These are phyloP conservation scores for Diorhabda sublineata DNA, from an alignment of 1,140 invertebrate species.

Conservation along the genomic window DNA sequence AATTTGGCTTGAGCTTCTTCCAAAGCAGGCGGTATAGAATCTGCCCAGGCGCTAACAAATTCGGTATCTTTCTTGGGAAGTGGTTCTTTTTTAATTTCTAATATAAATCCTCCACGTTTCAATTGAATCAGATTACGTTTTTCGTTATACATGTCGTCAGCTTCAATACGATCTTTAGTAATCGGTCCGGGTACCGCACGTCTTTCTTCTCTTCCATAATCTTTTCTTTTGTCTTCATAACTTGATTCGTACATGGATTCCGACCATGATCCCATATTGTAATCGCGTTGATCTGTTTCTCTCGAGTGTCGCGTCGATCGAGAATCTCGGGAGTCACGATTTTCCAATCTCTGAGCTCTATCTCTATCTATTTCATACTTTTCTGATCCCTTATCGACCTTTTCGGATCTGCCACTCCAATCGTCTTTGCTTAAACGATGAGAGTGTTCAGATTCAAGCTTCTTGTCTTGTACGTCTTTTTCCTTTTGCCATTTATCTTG, in stretches of 20 bases:
- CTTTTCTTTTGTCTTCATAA: slow-evolving; percentile 49
- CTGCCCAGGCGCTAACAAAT: slow-evolving; percentile 48
- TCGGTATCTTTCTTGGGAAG: slow-evolving; percentile 25
- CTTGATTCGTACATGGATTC: slow-evolving; percentile 44
- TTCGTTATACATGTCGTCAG: slow-evolving; percentile 55
- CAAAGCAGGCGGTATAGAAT: slow-evolving; percentile 47
- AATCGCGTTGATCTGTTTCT: slow-evolving; percentile 40
- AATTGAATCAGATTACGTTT: slow-evolving; percentile 55
- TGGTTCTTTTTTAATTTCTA: slow-evolving; percentile 28
- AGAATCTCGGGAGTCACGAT: slow-evolving; percentile 54
- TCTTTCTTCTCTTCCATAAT: slow-evolving; percentile 40
- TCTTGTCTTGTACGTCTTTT: slow-evolving; percentile 13
- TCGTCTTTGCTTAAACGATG: slow-evolving; percentile 18
- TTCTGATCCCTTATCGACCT: slow-evolving; percentile 31
- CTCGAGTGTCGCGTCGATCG: slow-evolving; percentile 54
- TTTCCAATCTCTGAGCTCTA: slow-evolving; percentile 58
- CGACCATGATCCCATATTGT: slow-evolving; percentile 48
- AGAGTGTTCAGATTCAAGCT: slow-evolving; percentile 9
- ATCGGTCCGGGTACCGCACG: slow-evolving; percentile 57
- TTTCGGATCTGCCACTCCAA: slow-evolving; percentile 31
- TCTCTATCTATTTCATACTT: slow-evolving; percentile 38
- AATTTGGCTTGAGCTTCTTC: slow-evolving; percentile 29
- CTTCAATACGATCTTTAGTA: slow-evolving; percentile 59
- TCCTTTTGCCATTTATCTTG: slow-evolving; percentile 27
- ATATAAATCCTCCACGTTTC: slow-evolving; percentile 46